Evolutionary conservation across 2,797 vertebrate genomes (phyloP).

Genomic region (Borostomias antarcticus): DNA sequence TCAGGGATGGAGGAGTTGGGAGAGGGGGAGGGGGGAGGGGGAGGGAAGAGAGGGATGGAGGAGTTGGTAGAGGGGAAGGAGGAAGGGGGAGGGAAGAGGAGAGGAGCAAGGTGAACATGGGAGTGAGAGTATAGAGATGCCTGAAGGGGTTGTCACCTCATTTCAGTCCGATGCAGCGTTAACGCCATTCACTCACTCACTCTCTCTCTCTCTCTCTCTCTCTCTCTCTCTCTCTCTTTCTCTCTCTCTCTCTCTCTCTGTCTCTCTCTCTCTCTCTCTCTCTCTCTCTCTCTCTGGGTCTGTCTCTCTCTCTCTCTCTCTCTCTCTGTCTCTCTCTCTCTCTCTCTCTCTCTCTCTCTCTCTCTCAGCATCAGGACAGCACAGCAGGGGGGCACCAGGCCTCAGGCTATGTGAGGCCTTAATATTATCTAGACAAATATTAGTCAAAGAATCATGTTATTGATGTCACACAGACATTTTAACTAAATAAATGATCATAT

Average conservation of each 20-base stretch:
- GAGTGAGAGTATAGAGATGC: conserved; percentile 38
- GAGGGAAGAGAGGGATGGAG: background rate
- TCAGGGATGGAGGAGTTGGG: no score
- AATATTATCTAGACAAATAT: no score
- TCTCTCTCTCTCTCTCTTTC: background rate
- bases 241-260: background rate
- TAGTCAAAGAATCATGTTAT: no score
- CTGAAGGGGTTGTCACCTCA: conserved; percentile 32
- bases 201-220: background rate
- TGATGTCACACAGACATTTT: no score
- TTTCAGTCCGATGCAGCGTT: conserved; percentile 23
- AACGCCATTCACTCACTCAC: background rate
- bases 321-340: no score
- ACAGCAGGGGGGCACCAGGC: no score
- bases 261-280: background rate
- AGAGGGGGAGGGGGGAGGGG: background rate
- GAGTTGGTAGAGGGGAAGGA: background rate
- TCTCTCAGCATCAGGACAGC: no score
- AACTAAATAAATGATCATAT: no score
- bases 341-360: no score
- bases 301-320: background rate
- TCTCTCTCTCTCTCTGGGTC: background rate
- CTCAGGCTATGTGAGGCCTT: no score
- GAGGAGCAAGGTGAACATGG: background rate
- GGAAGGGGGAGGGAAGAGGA: background rate